Conservation (phyloP, 2,888 invertebrate genomes). For the Philonicus albiceps region DNA sequence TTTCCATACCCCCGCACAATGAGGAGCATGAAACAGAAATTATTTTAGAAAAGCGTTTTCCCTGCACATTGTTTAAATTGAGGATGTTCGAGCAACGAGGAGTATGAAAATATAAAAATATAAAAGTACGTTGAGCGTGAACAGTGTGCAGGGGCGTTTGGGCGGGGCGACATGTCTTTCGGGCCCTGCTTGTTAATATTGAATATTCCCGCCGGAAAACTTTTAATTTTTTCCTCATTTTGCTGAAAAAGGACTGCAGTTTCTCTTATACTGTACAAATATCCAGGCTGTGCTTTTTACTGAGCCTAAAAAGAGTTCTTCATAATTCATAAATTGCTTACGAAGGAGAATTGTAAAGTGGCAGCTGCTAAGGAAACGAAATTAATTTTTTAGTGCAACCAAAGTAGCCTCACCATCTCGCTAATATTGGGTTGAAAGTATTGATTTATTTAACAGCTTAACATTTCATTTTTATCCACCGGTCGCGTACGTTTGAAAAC, state of each 20-base stretch:
- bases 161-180: background rate
- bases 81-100: background rate
- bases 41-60: slow-evolving; percentile 1
- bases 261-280: background rate
- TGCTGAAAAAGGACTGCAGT: background rate
- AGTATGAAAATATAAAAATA: slow-evolving; percentile 7
- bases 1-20: background rate
- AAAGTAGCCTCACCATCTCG: background rate
- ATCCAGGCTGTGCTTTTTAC: background rate
- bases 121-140: background rate
- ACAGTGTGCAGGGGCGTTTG: background rate
- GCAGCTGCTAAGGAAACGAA: background rate
- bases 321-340: background rate
- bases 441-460: background rate
- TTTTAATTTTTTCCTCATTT: slow-evolving; percentile 15
- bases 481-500: background rate
- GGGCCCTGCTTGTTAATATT: slow-evolving; percentile 1
- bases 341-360: background rate
- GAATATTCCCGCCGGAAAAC: slow-evolving; percentile 8
- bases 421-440: background rate
- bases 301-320: background rate
- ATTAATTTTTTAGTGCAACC: background rate
- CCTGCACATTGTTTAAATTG: slow-evolving; percentile 10
- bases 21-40: slow-evolving; percentile 3
- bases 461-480: background rate